phyloP scores from a whole-genome alignment of 37 sponge, comb jelly and placozoan species.

The Oopsacas minuta region DNA sequence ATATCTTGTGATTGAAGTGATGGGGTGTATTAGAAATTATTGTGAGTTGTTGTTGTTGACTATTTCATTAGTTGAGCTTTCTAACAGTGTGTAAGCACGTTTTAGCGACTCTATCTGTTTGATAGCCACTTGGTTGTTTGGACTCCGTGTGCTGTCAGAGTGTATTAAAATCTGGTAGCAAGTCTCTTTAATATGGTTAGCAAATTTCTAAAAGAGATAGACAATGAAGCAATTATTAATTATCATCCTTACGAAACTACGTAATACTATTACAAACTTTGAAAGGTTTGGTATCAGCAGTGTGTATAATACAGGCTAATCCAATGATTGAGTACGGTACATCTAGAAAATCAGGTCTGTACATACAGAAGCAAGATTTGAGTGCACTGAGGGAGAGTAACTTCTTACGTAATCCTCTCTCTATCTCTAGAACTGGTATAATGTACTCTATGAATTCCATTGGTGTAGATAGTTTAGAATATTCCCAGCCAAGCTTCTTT shows the following conservation, averaged over 20 bases:
- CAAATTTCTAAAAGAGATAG: background rate
- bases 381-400: constrained; percentile 4
- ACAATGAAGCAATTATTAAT: too few species aligned
- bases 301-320: background rate
- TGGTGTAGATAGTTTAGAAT: background rate
- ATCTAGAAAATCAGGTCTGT: background rate
- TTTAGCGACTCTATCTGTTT: background rate
- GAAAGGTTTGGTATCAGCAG: background rate
- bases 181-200: background rate
- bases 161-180: background rate
- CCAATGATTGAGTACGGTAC: constrained; percentile 1
- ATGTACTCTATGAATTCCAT: constrained; percentile 15
- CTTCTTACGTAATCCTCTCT: background rate
- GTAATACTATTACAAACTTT: background rate
- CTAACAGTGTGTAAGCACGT: background rate
- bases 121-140: background rate
- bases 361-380: constrained; percentile 17
- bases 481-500: constrained; percentile 2
- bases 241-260: background rate
- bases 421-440: background rate
- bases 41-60: background rate
- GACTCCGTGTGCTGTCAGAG: background rate
- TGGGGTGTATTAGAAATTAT: background rate
- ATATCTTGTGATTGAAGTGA: background rate
- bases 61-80: background rate